Conservation (phyloP, 2,888 invertebrate genomes). For the Sinodicranocentrus sp. region DNA sequence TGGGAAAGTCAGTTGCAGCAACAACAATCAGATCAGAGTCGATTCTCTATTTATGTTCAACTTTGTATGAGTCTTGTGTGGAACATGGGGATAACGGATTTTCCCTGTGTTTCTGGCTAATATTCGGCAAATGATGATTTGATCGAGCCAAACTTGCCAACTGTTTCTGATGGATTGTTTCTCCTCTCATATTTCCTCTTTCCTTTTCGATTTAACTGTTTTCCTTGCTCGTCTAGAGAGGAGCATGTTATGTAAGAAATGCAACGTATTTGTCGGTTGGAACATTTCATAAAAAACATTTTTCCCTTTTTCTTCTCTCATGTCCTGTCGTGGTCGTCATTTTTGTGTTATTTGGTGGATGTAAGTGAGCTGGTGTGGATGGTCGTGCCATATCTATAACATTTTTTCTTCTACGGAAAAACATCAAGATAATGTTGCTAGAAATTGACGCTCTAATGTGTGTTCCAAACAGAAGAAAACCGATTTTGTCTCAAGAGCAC, state of each 20-base stretch:
- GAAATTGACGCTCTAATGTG: conserved; percentile 43
- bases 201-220: conserved; percentile 24
- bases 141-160: conserved; percentile 62
- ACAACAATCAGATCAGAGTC: conserved; percentile 39
- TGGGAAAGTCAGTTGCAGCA: conserved; percentile 57
- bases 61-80: conserved; percentile 45
- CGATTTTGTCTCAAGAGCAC: neutral
- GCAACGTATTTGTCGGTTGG: neutral
- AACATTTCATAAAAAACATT: conserved; percentile 22
- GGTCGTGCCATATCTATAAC: conserved; percentile 29
- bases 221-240: neutral
- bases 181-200: conserved; percentile 1
- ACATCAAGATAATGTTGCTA: conserved; percentile 54
- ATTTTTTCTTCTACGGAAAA: conserved; percentile 45
- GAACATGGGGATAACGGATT: conserved; percentile 22
- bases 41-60: conserved; percentile 33
- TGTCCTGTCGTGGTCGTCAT: conserved; percentile 46
- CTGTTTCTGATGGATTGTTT: conserved; percentile 67
- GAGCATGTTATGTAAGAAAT: conserved; percentile 10
- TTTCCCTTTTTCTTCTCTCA: conserved; percentile 13
- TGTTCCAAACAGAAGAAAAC: conserved; percentile 1
- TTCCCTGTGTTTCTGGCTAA: conserved; percentile 47
- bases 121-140: conserved; percentile 71
- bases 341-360: conserved; percentile 43
- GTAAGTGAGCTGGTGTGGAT: conserved; percentile 29